These are phyloP conservation scores for Periparus ater DNA, from an alignment of 2,797 vertebrate species.

Conservation along the genomic window DNA sequence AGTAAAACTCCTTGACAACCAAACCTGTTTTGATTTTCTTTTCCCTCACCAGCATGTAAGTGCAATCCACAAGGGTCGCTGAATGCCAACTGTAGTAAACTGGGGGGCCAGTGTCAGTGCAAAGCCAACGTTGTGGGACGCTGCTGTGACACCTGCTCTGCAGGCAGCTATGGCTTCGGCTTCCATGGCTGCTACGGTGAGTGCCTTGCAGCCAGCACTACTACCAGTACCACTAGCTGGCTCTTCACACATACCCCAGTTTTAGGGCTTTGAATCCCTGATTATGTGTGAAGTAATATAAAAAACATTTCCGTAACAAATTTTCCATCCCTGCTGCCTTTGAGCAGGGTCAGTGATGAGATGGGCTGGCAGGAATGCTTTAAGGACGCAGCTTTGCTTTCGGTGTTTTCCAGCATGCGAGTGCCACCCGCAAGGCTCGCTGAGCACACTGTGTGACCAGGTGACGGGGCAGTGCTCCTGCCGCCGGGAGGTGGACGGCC, in stretches of 20 bases:
- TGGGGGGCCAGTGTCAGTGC: slow-evolving; percentile 86
- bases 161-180: slow-evolving; percentile 81
- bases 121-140: slow-evolving; percentile 82
- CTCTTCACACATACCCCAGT: neutral
- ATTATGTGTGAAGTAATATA: neutral
- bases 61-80: slow-evolving; percentile 81
- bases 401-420: slow-evolving; percentile 77
- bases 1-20: neutral
- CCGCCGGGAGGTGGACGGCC: slow-evolving; percentile 71
- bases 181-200: slow-evolving; percentile 82
- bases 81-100: slow-evolving; percentile 76
- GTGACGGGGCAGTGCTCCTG: slow-evolving; percentile 84
- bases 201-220: neutral
- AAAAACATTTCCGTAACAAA: neutral
- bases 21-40: neutral
- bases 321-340: neutral
- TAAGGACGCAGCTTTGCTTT: neutral
- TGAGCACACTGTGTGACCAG: slow-evolving; percentile 81
- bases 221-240: neutral
- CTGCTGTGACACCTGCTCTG: slow-evolving; percentile 85
- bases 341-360: accelerated
- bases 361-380: accelerated
- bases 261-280: neutral
- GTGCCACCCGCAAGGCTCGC: slow-evolving; percentile 81
- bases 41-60: slow-evolving; percentile 78